These are phyloP conservation scores for Dasysyrphus tricinctus DNA, from an alignment of 2,888 invertebrate genomes.

Conservation along the genomic window DNA sequence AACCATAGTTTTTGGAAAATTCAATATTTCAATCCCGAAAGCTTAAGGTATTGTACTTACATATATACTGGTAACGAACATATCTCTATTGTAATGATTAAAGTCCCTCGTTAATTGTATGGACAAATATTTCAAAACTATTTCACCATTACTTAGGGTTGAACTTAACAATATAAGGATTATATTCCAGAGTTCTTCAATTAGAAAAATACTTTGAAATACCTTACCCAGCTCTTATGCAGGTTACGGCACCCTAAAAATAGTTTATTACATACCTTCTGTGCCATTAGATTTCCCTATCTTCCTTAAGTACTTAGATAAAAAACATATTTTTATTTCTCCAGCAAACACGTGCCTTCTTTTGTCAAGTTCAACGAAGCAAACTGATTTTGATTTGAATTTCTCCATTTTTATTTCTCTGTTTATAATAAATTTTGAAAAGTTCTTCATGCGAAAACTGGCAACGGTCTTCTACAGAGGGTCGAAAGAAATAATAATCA, in stretches of 20 bases:
- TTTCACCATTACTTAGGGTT: slow-evolving; percentile 1
- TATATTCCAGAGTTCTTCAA: neutral
- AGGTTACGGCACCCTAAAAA: slow-evolving; percentile 26
- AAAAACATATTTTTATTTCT: slow-evolving; percentile 30
- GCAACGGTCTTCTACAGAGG: slow-evolving; percentile 48
- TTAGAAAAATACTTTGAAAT: slow-evolving; percentile 8
- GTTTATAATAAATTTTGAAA: slow-evolving; percentile 48
- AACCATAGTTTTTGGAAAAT: no score
- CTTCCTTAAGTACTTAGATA: slow-evolving; percentile 3
- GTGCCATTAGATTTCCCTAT: slow-evolving; percentile 15
- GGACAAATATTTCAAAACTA: neutral
- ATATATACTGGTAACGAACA: no score
- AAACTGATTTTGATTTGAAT: slow-evolving; percentile 52
- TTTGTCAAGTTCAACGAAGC: slow-evolving; percentile 60
- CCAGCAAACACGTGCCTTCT: slow-evolving; percentile 59
- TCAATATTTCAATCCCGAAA: no score
- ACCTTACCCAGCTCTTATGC: neutral
- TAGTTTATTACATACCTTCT: slow-evolving; percentile 36
- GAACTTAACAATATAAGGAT: neutral
- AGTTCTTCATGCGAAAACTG: slow-evolving; percentile 61
- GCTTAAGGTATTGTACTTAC: no score
- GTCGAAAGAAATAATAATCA: slow-evolving; percentile 68
- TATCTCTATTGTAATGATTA: neutral
- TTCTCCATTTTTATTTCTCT: slow-evolving; percentile 38
- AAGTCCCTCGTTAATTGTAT: neutral